Evolutionary conservation across 2,113 vertebrate genomes (phyloP).

Genomic region (Rhinogobius similis): DNA sequence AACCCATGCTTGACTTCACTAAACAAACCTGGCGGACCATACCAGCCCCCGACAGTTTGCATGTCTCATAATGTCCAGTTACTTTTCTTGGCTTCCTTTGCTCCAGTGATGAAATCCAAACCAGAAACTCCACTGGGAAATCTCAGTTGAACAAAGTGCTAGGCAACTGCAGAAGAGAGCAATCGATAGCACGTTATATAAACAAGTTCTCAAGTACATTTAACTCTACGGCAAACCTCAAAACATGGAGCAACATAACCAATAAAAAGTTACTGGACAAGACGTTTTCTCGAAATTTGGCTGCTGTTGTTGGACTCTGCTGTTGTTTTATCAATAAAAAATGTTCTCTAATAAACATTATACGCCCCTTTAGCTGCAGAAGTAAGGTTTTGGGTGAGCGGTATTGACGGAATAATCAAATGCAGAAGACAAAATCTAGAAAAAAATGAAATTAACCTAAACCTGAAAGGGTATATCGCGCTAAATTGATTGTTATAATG

Average conservation of each 20-base stretch:
- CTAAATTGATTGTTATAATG: too few relatives aligned
- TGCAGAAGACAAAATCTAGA: too few relatives aligned
- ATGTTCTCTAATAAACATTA: too few relatives aligned
- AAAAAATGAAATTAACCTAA: too few relatives aligned
- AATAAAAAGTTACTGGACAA: background rate
- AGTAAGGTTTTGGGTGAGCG: too few relatives aligned
- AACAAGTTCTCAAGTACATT: background rate
- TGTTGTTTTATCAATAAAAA: too few relatives aligned
- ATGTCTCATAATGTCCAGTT: background rate
- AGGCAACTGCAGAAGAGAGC: background rate
- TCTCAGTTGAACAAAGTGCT: background rate
- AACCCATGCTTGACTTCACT: too few relatives aligned
- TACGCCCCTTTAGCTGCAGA: too few relatives aligned
- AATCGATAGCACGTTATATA: background rate
- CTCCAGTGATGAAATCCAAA: background rate
- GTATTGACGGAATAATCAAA: too few relatives aligned
- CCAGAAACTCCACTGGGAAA: background rate
- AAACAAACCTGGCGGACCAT: too few relatives aligned
- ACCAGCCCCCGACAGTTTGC: background rate
- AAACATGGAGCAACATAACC: background rate
- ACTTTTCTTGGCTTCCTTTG: background rate
- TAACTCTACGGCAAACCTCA: background rate
- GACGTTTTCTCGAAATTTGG: background rate
- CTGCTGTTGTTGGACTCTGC: too few relatives aligned
- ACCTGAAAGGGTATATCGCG: too few relatives aligned